These are phyloP conservation scores for Phocoena phocoena DNA, from an alignment of 2,113 vertebrate genomes.

Conservation along the genomic window DNA sequence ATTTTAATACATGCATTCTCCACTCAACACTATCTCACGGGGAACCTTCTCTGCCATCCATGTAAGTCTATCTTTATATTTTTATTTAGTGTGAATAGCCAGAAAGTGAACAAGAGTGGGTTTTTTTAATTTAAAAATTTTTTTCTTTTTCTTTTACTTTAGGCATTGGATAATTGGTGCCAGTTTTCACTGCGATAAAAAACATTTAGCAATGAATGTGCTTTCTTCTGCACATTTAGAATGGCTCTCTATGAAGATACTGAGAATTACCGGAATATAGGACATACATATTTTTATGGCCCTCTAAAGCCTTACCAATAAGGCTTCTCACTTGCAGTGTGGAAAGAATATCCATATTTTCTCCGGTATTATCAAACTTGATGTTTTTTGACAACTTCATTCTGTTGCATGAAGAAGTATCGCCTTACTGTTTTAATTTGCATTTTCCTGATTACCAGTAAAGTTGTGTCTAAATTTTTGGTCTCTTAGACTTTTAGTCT, in stretches of 20 bases:
- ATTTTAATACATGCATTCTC: not conserved
- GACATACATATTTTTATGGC: not conserved
- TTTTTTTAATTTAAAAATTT: not conserved
- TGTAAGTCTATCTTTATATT: not conserved
- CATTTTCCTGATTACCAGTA: not conserved
- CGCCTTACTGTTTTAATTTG: not conserved
- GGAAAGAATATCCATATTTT: not conserved
- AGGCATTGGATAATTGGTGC: not conserved
- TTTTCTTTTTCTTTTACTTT: not conserved
- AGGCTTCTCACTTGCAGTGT: no score
- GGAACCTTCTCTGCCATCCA: not conserved
- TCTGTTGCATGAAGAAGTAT: not conserved
- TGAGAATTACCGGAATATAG: not conserved
- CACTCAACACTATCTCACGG: rapidly evolving
- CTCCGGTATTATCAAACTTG: not conserved
- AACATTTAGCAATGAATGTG: not conserved
- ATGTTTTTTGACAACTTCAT: not conserved
- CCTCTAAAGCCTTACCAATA: not conserved
- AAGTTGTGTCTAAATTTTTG: not conserved
- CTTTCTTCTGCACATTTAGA: not conserved
- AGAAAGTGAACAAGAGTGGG: not conserved
- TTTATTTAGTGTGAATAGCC: not conserved
- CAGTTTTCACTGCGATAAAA: not conserved
- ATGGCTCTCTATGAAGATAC: not conserved
- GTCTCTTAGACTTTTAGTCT: not conserved